Evolutionary conservation across 2,888 invertebrate genomes (phyloP).

Genomic region (Pollenia amentaria): DNA sequence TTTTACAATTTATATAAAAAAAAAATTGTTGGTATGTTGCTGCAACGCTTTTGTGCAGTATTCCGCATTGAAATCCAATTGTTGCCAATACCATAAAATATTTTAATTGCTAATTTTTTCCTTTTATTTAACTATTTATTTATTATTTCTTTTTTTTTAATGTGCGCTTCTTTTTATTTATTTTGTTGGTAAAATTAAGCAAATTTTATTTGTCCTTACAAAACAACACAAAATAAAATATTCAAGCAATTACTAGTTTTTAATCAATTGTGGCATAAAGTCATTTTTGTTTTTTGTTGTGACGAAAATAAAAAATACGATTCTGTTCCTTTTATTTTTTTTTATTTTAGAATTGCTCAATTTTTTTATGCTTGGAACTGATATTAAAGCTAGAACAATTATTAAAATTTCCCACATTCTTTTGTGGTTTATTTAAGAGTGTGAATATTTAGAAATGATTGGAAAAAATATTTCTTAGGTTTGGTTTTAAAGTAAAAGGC

Average conservation of each 20-base stretch:
- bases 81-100: constrained; percentile 54
- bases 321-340: neutral
- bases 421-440: constrained; percentile 27
- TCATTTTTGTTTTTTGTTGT: constrained; percentile 50
- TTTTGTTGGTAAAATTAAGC: constrained; percentile 32
- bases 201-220: constrained; percentile 57
- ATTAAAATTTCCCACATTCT: constrained; percentile 10
- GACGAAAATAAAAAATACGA: neutral
- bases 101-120: constrained; percentile 65
- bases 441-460: constrained; percentile 21
- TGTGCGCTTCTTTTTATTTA: neutral
- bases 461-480: neutral
- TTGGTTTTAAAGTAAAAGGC: neutral
- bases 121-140: constrained; percentile 55
- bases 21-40: constrained; percentile 13
- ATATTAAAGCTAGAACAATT: constrained; percentile 9
- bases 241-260: constrained; percentile 57
- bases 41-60: constrained; percentile 34
- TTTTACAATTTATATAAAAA: constrained; percentile 24
- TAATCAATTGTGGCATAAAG: constrained; percentile 63
- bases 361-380: neutral
- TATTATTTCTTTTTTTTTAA: constrained; percentile 43
- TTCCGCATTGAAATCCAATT: constrained; percentile 46
- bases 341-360: constrained; percentile 6
- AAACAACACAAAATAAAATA: constrained; percentile 42